A percentile compares a stretch with the other conserved stretches of the same genome.
Conservation (phyloP, 1,140 invertebrate species). For the Pygmarrhopalites habei region DNA sequence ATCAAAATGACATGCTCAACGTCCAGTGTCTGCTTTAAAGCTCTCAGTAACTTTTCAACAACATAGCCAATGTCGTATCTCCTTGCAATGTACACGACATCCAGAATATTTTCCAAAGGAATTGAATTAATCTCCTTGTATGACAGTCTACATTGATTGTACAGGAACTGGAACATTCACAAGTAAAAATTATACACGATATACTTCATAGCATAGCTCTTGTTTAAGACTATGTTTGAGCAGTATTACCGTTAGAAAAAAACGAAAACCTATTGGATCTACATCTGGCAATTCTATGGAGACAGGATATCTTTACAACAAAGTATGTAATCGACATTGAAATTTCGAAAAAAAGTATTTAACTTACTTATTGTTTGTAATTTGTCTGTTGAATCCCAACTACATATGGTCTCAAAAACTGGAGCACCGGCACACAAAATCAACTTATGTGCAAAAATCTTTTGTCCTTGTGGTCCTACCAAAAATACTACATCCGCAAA, state of each 20-base stretch:
- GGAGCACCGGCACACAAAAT: neutral
- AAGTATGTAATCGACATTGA: too few species aligned
- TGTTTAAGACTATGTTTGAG: neutral
- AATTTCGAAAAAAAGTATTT: too few species aligned
- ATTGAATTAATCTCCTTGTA: neutral
- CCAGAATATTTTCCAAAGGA: neutral
- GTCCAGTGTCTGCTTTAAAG: neutral
- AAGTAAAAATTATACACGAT: neutral
- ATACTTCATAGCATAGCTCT: neutral
- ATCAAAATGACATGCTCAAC: neutral
- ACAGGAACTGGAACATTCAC: neutral
- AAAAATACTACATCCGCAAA: neutral
- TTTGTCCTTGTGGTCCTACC: neutral
- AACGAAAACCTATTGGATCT: neutral
- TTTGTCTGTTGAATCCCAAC: neutral
- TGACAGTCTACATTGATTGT: neutral
- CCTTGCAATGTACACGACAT: neutral
- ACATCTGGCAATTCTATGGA: conserved; percentile 1
- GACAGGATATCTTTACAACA: too few species aligned
- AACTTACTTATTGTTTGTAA: too few species aligned
- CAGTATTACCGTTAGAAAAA: neutral
- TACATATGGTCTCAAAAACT: conserved; percentile 1
- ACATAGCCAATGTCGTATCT: neutral
- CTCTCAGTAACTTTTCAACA: neutral
- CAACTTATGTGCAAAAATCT: conserved; percentile 2